Conservation (phyloP, 1,140 invertebrate species). For the Bombus impatiens region DNA sequence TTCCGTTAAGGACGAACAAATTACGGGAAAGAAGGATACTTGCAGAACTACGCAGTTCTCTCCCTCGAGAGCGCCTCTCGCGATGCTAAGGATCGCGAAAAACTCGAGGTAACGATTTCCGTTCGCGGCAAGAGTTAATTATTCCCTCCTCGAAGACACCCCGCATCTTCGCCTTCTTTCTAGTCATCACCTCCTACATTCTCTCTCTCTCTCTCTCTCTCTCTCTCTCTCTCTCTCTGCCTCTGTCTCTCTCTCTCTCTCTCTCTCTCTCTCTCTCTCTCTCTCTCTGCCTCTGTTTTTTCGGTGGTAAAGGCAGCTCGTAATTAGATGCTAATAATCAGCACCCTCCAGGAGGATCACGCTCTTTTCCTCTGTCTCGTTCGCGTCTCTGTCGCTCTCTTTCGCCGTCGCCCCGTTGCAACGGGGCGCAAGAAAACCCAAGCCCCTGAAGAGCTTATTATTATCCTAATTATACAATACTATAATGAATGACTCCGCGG, state of each 20-base stretch:
- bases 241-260: neutral
- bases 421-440: constrained; percentile 73
- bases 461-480: constrained; percentile 82
- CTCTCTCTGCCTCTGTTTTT: constrained; percentile 31
- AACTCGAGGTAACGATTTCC: constrained; percentile 50
- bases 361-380: constrained; percentile 57
- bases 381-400: constrained; percentile 22
- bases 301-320: constrained; percentile 60
- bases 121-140: constrained; percentile 42
- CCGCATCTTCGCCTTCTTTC: constrained; percentile 42
- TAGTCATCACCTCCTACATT: neutral
- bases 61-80: neutral
- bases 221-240: too few relatives aligned
- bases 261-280: constrained; percentile 4
- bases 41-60: too few relatives aligned
- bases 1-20: neutral
- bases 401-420: constrained; percentile 60
- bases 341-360: constrained; percentile 63
- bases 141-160: constrained; percentile 52
- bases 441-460: constrained; percentile 79
- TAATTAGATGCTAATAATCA: constrained; percentile 81
- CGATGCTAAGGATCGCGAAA: constrained; percentile 25
- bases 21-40: constrained; percentile 11
- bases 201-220: constrained; percentile 8
- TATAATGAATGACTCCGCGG: constrained; percentile 77